These are phyloP conservation scores for Drosophila repleta DNA, from an alignment of 1,140 invertebrate species.

Conservation along the genomic window DNA sequence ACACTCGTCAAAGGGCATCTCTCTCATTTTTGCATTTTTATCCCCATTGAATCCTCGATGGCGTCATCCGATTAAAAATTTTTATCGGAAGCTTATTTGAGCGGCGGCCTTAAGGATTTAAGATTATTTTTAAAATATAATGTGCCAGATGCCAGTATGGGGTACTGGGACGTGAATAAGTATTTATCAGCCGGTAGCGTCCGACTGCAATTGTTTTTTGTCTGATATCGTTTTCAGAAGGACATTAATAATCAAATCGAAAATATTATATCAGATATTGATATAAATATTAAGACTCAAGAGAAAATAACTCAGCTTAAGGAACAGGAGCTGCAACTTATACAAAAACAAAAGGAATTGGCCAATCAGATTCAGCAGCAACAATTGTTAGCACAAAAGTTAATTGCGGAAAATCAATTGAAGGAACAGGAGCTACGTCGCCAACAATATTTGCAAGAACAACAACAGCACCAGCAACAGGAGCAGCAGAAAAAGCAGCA, in stretches of 20 bases:
- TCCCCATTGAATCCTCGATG: no score
- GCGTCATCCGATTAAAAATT: no score
- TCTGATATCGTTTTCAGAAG: constrained; percentile 71
- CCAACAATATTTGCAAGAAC: constrained; percentile 7
- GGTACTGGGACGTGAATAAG: no score
- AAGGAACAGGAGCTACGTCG: constrained; percentile 34
- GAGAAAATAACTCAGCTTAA: constrained; percentile 68
- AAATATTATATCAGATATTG: constrained; percentile 87
- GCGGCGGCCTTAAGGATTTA: no score
- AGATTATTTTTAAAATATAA: no score
- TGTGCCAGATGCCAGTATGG: no score
- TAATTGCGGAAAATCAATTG: constrained; percentile 55
- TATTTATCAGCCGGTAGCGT: no score
- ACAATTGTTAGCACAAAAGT: constrained; percentile 60
- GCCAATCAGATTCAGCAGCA: constrained; percentile 68
- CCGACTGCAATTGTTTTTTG: no score
- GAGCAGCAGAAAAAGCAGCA: background rate
- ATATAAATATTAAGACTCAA: constrained; percentile 84
- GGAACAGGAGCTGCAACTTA: constrained; percentile 59
- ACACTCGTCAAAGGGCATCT: no score
- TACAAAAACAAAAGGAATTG: constrained; percentile 72
- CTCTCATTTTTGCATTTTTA: no score
- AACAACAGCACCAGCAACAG: constrained; percentile 3
- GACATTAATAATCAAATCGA: constrained; percentile 86
- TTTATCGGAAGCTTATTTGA: no score